Base-by-base conservation (phyloP, 1,140 invertebrate genomes). In the Parasteatoda tepidariorum region DNA sequence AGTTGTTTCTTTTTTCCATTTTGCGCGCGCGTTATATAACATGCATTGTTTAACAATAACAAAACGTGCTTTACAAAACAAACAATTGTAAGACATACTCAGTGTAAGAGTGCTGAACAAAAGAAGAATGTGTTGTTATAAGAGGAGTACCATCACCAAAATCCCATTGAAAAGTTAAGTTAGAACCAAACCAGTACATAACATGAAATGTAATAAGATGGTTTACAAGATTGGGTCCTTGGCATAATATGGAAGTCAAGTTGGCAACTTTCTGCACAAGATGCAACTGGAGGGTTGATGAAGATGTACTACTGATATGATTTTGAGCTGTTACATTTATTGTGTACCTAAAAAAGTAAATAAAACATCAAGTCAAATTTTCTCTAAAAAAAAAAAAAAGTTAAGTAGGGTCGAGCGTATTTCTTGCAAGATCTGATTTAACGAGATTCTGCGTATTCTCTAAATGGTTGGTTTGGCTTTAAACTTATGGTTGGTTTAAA, bases 141-240 rank as follows among this genome's bases (percentile, higher is more conserved):
- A 41, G 22, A 54, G 33, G 28, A 70, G 71, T 66, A 22, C 73
- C 73, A 76, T 84, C 83, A 76, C 83, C 83, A 76, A 84, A 84
- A 33, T 84, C 71, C 83, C 83, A 84, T 68, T 62, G 54, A 22
- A 84, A 84, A 68, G 83, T 84, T 61, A 84, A 26, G 70, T 84
- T 76, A 61, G 71, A 76, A 38, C 83, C 83, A 84, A 84, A 84
- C 83, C 83, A 84, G 70, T 84, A 84, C 13, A 76, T 22, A 34
- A 57, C 83, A 57, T 26, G 73, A 48, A 68, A 84, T n/a, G 55
- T 76, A 61, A 76, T 68, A 24, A 48, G 15, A 31, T 76, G 54
- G 33, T 84, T 84, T 61, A 84, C 73, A 34, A 84, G 64, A 70
- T 76, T 84, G 13, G 83, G 73, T 33, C 71, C 71, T 48, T 76